Evolutionary conservation across 2,797 vertebrate species (phyloP).

Genomic region (Gymnothorax javanicus): DNA sequence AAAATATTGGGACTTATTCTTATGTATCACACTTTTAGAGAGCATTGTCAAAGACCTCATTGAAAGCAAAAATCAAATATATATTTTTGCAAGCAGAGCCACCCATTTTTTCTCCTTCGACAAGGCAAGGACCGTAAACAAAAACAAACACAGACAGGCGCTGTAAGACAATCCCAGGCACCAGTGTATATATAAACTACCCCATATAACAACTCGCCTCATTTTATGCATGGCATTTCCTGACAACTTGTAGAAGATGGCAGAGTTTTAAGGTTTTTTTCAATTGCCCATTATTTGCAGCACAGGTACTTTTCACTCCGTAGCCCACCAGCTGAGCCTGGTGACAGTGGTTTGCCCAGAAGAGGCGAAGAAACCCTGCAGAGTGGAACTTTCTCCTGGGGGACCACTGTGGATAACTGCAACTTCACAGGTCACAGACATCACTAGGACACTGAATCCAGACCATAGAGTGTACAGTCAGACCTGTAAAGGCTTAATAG

Average conservation of each 20-base stretch:
- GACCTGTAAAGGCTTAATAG: background rate
- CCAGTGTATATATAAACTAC: conserved; percentile 54
- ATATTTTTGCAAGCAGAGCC: conserved; percentile 63
- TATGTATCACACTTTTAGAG: background rate
- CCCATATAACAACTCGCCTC: background rate
- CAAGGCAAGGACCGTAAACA: conserved; percentile 61
- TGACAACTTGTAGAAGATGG: background rate
- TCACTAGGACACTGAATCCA: background rate
- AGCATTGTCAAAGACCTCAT: too few relatives aligned
- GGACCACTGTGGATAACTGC: background rate
- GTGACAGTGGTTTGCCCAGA: background rate
- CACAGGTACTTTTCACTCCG: background rate
- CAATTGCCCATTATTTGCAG: background rate
- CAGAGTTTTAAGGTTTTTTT: background rate
- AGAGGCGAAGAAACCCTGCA: background rate
- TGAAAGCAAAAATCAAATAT: conserved; percentile 37
- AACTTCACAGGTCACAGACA: background rate
- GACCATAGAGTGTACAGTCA: background rate
- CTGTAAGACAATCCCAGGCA: conserved; percentile 55
- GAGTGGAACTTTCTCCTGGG: background rate
- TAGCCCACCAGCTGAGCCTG: background rate
- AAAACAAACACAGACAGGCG: conserved; percentile 56
- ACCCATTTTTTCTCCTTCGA: conserved; percentile 40
- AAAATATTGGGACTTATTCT: background rate
- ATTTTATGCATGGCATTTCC: background rate